Evolutionary conservation across 1,140 invertebrate species (phyloP).

Genomic region (Hycleus cichorii): DNA sequence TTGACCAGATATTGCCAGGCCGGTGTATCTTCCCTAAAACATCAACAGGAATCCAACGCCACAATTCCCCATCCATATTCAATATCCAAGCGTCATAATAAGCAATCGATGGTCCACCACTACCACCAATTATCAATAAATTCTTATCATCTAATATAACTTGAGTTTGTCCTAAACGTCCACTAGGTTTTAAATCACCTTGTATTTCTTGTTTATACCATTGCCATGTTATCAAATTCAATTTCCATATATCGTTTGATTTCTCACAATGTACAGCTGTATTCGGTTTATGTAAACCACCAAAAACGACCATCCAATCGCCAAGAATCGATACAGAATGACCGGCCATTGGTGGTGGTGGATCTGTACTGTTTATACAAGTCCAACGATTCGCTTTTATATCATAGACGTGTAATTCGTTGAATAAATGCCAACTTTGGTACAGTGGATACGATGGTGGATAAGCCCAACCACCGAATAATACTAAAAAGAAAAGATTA

Average conservation of each 20-base stretch:
- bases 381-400: constrained; percentile 79
- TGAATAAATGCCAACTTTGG: constrained; percentile 82
- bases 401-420: constrained; percentile 88
- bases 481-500: constrained; percentile 49
- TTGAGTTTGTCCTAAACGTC: constrained; percentile 87
- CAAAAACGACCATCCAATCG: constrained; percentile 87
- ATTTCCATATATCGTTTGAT: constrained; percentile 86
- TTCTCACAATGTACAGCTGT: constrained; percentile 46
- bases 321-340: constrained; percentile 87
- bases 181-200: constrained; percentile 58
- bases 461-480: constrained; percentile 95
- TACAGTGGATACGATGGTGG: constrained; percentile 85
- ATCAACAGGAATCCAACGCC: constrained; percentile 75
- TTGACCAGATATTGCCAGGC: constrained; percentile 84
- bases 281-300: constrained; percentile 57
- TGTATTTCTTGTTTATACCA: constrained; percentile 71
- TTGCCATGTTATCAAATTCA: constrained; percentile 66
- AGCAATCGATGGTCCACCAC: constrained; percentile 47
- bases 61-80: constrained; percentile 55
- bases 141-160: constrained; percentile 61
- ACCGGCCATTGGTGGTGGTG: constrained; percentile 75
- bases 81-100: constrained; percentile 59
- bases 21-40: constrained; percentile 69
- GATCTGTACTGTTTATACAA: constrained; percentile 54
- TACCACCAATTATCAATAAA: constrained; percentile 65